A percentile compares a stretch with the other conserved stretches of the same genome.
Conservation (phyloP, 2,797 vertebrate genomes). For the Vireo griseus region DNA sequence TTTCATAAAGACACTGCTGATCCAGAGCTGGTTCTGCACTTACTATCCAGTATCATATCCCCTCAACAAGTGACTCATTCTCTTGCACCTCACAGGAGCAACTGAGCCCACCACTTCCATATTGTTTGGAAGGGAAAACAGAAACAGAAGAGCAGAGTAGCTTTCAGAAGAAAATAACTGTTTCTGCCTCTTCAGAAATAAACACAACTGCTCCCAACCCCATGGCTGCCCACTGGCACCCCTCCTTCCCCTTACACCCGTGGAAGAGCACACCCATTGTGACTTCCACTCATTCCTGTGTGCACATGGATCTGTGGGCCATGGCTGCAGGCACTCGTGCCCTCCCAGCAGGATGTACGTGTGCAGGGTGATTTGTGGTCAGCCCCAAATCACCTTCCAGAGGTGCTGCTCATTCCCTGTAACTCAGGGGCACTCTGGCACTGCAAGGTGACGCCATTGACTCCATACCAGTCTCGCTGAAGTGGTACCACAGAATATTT, state of each 20-base stretch:
- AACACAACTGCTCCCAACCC: not conserved
- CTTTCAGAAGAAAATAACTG: not conserved
- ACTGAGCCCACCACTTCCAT: not conserved
- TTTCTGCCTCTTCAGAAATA: not conserved
- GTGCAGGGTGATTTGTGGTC: not conserved
- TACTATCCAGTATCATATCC: not conserved
- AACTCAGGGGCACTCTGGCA: not conserved
- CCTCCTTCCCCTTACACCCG: not conserved
- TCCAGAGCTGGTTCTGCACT: not conserved
- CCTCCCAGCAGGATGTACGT: fast-evolving
- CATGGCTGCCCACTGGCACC: not conserved
- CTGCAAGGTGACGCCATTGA: fast-evolving
- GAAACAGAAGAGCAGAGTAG: not conserved
- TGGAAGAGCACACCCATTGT: fast-evolving
- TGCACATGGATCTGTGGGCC: not conserved
- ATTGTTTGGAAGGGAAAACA: not conserved
- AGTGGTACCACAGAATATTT: fast-evolving
- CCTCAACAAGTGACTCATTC: not conserved
- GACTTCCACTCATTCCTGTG: not conserved
- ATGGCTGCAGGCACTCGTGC: not conserved
- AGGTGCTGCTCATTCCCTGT: not conserved
- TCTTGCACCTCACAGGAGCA: not conserved
- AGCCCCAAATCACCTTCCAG: not conserved
- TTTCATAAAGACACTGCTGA: not conserved
- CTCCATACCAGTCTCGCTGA: not conserved